Base-by-base conservation (phyloP, 2,797 vertebrate species). In the Clarias laeviceps region DNA sequence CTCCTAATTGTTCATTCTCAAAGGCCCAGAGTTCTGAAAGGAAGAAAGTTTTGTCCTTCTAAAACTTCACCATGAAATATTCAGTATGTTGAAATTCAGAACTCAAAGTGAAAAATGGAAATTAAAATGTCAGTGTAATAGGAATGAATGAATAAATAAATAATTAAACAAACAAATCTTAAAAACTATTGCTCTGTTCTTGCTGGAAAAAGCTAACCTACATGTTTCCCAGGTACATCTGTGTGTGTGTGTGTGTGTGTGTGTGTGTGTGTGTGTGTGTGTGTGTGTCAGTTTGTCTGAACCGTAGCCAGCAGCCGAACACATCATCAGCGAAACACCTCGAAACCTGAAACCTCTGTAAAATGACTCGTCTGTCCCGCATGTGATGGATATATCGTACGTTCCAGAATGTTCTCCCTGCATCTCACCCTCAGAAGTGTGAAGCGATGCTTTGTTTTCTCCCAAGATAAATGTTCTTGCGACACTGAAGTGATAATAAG, bases 161-260 rank as follows among this genome's bases (percentile, higher is more conserved):
- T n/a, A 50, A 72, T 62, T 34, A 56, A 81, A 56, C 24, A 18
- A 59, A 50, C 12, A 5, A 34, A 24, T 57, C 27, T 57, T 29
- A 56, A 65, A 40, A 61, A 85, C 45, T 62, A 59, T 12, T 68
- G 14, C 45, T 34, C 62, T 54, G 59, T 57, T 40, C 68, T 76
- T 81, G 40, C 76, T 62, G 34, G 40, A 82, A 74, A 57, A 82
- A 14, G 22, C 20, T n/a, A 61, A 59, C 20, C 29, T 37, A 61
- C 56, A 61, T 37, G 62, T 76, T 68, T 73, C 7, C 64, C 70
- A 34, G 32, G 72, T 62, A 82, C 84, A 40, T 82, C 61, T 65
- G 61, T 64, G 57, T 68, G 70, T 86, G 80, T 65, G 70, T 54
- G 57, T 85, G 57, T 68, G 70, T 86, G 80, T 17, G 34, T 34